Base-by-base conservation (phyloP, 2,797 vertebrate species). In the Dendrocincla tyrannina region DNA sequence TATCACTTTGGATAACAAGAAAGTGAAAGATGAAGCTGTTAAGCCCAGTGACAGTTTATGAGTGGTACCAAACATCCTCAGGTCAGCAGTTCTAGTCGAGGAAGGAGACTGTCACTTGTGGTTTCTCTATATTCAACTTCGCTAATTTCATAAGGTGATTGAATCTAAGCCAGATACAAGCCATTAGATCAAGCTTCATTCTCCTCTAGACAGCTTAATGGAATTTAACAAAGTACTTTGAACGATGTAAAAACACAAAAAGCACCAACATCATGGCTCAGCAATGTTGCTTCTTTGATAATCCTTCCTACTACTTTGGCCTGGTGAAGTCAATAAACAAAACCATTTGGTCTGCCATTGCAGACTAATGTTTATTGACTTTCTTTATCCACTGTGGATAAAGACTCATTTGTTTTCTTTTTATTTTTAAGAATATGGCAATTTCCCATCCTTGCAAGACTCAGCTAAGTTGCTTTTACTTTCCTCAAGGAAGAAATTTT, bases 1-100 rank as follows among this genome's bases (percentile, higher is more conserved):
- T 46, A 49, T 69, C 89, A 81, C n/a, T 56, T 41, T 64, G 19
- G 75, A 75, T 94, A 73, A 78, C 58, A 88, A 81, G 58, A 60
- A 94, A 91, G 33, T 58, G 66, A 88, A 91, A 90, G 91, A 94
- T 44, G 19, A 88, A 89, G 79, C 56, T 6, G 2, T 53, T 91
- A 84, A 94, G 47, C 33, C 66, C 25, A 80, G 67, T 52, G 59
- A 64, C 37, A 81, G 20, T 11, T 90, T 44, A 19, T 39, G 44
- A 68, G 41, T 49, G 32, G 88, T 70, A 95, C 66, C 74, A 72
- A 93, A 77, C 56, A 77, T 10, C 63, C 17, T 49, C 64, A 85
- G 53, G 55, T 64, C 69, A 88, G 69, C 19, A 78, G 74, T 75
- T 91, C 86, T 42, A 75, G 56, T 44, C 24, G 19, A 83, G 72